These are phyloP conservation scores for Anabas testudineus DNA, from an alignment of 2,797 vertebrate species.

Conservation along the genomic window DNA sequence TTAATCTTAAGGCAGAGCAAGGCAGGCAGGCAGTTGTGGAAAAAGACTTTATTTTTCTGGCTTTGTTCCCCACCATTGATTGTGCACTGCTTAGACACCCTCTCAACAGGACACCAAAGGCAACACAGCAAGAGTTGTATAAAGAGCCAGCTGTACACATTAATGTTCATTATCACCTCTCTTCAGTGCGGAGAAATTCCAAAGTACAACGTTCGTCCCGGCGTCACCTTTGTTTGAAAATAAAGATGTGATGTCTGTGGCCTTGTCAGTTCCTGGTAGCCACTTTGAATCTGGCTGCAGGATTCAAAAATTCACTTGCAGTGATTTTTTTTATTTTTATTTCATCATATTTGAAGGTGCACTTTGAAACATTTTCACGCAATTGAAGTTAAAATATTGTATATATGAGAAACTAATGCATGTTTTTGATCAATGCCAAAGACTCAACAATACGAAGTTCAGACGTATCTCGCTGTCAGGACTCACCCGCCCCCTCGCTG, in stretches of 20 bases:
- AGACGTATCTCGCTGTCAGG: slow-evolving; percentile 36
- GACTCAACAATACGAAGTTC: slow-evolving; percentile 16
- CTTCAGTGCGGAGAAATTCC: slow-evolving; percentile 60
- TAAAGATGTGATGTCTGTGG: slow-evolving; percentile 46
- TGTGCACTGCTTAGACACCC: slow-evolving; percentile 63
- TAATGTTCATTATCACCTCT: slow-evolving; percentile 75
- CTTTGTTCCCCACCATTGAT: slow-evolving; percentile 77
- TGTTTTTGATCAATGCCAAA: slow-evolving; percentile 13
- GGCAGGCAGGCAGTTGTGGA: slow-evolving; percentile 69
- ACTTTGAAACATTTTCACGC: background rate
- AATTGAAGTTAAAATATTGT: slow-evolving; percentile 20
- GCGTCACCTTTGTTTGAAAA: slow-evolving; percentile 61
- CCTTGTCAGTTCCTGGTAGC: slow-evolving; percentile 43
- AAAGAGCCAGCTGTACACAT: slow-evolving; percentile 71
- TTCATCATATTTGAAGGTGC: slow-evolving; percentile 3
- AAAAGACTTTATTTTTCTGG: slow-evolving; percentile 77
- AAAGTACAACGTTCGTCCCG: slow-evolving; percentile 59
- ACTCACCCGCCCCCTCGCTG: slow-evolving; percentile 23
- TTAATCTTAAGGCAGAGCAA: slow-evolving; percentile 78
- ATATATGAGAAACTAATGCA: background rate
- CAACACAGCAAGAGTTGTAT: slow-evolving; percentile 66
- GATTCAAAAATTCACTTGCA: slow-evolving; percentile 8
- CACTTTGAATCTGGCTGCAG: slow-evolving; percentile 34
- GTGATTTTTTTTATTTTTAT: background rate
- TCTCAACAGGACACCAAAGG: slow-evolving; percentile 78